Percentiles rank a stretch among this genome's conserved stretches.
Evolutionary conservation across 2,888 invertebrate species (phyloP).

Genomic region (Vandiemenella viatica): DNA sequence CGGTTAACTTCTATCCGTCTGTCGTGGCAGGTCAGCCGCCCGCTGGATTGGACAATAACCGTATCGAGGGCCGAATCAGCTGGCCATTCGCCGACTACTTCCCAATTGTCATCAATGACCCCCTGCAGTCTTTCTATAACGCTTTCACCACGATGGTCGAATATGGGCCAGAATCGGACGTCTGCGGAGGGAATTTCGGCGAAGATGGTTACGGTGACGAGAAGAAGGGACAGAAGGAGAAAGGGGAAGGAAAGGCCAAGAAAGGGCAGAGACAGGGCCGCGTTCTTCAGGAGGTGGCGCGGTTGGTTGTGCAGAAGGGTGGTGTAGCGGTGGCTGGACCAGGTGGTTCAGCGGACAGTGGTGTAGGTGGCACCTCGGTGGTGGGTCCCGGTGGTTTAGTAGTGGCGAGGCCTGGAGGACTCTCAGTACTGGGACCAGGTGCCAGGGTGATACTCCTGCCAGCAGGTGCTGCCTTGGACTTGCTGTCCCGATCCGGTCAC

Average conservation of each 20-base stretch:
- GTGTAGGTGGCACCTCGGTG: conserved; percentile 63
- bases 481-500: not conserved
- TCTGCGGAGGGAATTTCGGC: not conserved
- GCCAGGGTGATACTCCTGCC: conserved; percentile 42
- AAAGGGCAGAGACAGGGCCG: too few species aligned
- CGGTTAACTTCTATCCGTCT: too few species aligned
- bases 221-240: not conserved
- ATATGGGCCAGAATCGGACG: not conserved
- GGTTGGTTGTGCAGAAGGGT: conserved; percentile 32
- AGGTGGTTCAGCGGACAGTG: conserved; percentile 67
- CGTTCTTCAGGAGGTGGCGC: not conserved
- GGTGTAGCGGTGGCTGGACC: conserved; percentile 70
- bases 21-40: too few species aligned
- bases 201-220: not conserved
- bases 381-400: conserved; percentile 66
- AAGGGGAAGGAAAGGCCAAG: too few species aligned
- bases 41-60: too few species aligned
- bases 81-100: not conserved
- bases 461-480: not conserved
- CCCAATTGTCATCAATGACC: not conserved
- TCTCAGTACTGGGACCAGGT: conserved; percentile 61
- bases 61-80: not conserved
- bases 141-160: not conserved
- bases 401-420: conserved; percentile 56
- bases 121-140: not conserved